Percentiles rank a stretch among this genome's conserved stretches.
These are phyloP conservation scores for Hylomyscus alleni DNA, from an alignment of 2,797 vertebrate species.

Conservation along the genomic window DNA sequence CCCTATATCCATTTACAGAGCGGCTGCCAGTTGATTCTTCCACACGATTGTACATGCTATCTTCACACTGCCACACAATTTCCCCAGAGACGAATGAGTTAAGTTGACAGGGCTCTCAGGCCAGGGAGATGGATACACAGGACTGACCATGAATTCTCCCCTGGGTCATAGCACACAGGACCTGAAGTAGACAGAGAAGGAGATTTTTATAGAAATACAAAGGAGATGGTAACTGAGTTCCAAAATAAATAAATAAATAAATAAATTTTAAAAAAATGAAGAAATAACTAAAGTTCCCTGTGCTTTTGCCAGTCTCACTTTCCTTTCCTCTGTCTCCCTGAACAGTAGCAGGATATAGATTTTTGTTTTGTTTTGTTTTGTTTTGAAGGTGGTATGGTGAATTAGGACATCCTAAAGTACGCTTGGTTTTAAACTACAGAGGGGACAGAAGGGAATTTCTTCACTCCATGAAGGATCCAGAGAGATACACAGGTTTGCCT, in stretches of 20 bases:
- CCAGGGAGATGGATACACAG: not conserved
- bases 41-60: not conserved
- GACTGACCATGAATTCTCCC: not conserved
- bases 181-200: not conserved
- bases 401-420: constrained; percentile 33
- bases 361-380: not conserved
- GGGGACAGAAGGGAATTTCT: not conserved
- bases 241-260: no score
- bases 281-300: not conserved
- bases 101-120: not conserved
- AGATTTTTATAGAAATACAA: not conserved
- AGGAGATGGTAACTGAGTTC: not conserved
- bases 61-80: not conserved
- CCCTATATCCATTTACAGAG: not conserved
- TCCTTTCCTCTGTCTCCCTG: not conserved
- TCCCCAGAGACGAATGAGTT: not conserved
- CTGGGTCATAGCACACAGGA: not conserved
- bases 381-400: not conserved
- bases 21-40: not conserved
- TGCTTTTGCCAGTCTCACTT: not conserved
- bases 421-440: not conserved
- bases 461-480: not conserved
- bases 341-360: constrained; percentile 9
- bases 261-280: not conserved
- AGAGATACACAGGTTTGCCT: constrained; percentile 2